Evolutionary conservation across 2,888 invertebrate genomes (phyloP), one percentile per base, ranked within the genome.

Genomic region (Apamea sordens): DNA sequence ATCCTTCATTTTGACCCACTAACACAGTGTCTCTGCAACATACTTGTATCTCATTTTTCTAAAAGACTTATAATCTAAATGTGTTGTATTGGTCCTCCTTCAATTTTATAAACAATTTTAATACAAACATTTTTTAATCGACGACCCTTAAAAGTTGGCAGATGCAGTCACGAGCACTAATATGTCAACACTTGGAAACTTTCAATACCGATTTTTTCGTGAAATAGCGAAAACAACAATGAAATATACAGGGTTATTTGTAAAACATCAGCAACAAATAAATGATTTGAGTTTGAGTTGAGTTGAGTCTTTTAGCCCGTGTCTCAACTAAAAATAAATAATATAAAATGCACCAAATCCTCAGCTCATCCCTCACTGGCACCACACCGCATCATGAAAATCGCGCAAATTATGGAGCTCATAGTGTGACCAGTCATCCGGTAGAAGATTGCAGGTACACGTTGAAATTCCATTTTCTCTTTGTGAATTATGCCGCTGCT

Each of bases 361-460:
- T 41, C 21, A 44, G 73, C 28, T 71, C 65, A 86, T 76, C 78
- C 72, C 24, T 18, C 76, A 56, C 6, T 80, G 59, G 15, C 18
- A 76, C 80, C 44, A 41, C 59, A 61, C 65, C 80, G 11, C 28
- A 79, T 67, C 56, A 63, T 80, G 75, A 65, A 83, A 92, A 92
- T 90, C 89, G 85, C 83, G 86, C 87, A 89, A 91, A 92, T 92
- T 92, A 91, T 91, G 90, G 88, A 90, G 90, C 92, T 92, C 92
- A 92, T 92, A 92, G 90, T 88, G 83, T 79, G 86, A 87, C 89
- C 90, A 89, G 89, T 86, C 90, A 89, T 89, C 91, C 92, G 90
- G 87, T 85, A 85, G 86, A 90, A 91, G 90, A 92, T 92, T 91
- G 89, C 89, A 90, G 84, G 86, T 88, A 81, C 82, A 77, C 73